Percentiles rank a stretch among this genome's conserved stretches.
Evolutionary conservation across 2,888 invertebrate species (phyloP).

Genomic region (Hyppa rectilinea): DNA sequence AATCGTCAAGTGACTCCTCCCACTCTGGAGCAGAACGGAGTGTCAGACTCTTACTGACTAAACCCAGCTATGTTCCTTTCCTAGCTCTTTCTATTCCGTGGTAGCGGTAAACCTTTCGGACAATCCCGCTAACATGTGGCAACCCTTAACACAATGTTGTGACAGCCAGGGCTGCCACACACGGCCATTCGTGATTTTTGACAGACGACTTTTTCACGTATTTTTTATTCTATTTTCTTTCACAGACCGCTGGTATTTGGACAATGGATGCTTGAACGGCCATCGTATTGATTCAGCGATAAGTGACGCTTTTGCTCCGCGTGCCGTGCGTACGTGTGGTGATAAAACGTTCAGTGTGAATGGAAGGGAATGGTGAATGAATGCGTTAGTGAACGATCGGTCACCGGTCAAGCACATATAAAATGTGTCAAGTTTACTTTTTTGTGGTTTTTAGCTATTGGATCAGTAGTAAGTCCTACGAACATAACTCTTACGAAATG

Average conservation of each 20-base stretch:
- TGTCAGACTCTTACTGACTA: too few species aligned
- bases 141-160: slow-evolving; percentile 57
- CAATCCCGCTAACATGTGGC: too few species aligned
- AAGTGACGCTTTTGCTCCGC: slow-evolving; percentile 34
- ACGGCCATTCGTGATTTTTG: slow-evolving; percentile 55
- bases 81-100: too few species aligned
- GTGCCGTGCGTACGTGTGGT: background rate
- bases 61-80: too few species aligned
- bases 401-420: background rate
- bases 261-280: slow-evolving; percentile 62
- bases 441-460: background rate
- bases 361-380: slow-evolving; percentile 31
- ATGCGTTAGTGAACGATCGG: slow-evolving; percentile 13
- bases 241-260: slow-evolving; percentile 52
- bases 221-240: slow-evolving; percentile 69
- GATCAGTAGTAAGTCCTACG: background rate
- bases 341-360: slow-evolving; percentile 17
- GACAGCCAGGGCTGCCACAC: slow-evolving; percentile 55
- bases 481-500: background rate
- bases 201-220: slow-evolving; percentile 57
- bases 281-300: slow-evolving; percentile 45
- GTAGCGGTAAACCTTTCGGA: too few species aligned
- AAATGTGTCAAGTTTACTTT: background rate
- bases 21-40: too few species aligned
- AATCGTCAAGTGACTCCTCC: too few species aligned